These are phyloP conservation scores for Clinocottus analis DNA, from an alignment of 2,113 vertebrate genomes.

Conservation along the genomic window DNA sequence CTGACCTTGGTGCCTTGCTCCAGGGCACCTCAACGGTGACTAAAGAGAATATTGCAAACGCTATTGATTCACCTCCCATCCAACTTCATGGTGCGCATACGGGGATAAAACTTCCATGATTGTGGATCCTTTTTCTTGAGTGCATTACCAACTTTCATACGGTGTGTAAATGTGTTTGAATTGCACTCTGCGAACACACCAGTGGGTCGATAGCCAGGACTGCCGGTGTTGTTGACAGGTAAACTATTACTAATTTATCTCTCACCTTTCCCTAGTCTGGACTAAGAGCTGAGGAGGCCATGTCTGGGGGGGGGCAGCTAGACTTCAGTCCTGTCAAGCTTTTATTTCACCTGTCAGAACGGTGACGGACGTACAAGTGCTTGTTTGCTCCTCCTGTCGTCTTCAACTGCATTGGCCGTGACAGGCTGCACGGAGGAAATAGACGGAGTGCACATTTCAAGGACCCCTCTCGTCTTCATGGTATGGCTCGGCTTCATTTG, in stretches of 20 bases:
- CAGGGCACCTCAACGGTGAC: not conserved
- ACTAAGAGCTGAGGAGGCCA: conserved; percentile 77
- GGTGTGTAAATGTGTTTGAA: conserved; percentile 23
- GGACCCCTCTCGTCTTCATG: conserved; percentile 43
- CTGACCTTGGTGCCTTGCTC: conserved; percentile 30
- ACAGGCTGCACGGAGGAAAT: conserved; percentile 82
- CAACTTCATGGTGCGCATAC: not conserved
- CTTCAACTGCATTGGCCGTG: conserved; percentile 84
- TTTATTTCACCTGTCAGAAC: conserved; percentile 89
- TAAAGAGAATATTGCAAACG: not conserved
- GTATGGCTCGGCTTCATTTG: conserved; percentile 16
- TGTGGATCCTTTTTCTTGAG: conserved; percentile 13
- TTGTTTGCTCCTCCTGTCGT: conserved; percentile 89
- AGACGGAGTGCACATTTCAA: conserved; percentile 46
- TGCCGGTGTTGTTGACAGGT: conserved; percentile 85
- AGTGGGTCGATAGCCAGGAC: conserved; percentile 71
- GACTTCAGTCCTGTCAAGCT: conserved; percentile 89
- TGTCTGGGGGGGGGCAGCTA: conserved; percentile 77
- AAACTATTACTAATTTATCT: conserved; percentile 93
- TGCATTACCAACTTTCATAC: conserved; percentile 48
- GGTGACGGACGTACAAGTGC: conserved; percentile 89
- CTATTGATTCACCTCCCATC: conserved; percentile 32
- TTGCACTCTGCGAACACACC: conserved; percentile 42
- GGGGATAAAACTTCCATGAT: not conserved
- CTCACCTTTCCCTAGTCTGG: conserved; percentile 85